Percentiles rank a stretch among this genome's conserved stretches.
phyloP scores from a whole-genome alignment of 2,797 vertebrate genomes.

The Malacoctenus gilli region DNA sequence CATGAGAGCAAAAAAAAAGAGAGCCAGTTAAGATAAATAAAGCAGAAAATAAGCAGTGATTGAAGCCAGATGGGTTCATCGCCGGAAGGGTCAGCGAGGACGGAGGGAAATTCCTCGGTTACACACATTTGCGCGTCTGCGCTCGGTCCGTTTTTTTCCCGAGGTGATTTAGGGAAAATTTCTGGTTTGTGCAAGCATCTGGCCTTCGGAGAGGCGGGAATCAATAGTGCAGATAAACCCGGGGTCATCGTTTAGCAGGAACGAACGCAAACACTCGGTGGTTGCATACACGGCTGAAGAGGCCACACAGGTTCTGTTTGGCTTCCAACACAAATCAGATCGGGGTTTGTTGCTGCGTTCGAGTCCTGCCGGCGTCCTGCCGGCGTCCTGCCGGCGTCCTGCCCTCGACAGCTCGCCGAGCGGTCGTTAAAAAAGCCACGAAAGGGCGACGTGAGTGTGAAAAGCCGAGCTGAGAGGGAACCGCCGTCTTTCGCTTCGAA shows the following conservation, averaged over 20 bases:
- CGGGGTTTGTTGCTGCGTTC: not conserved
- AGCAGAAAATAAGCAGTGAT: too few relatives aligned
- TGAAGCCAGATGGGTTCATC: too few relatives aligned
- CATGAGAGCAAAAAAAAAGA: too few relatives aligned
- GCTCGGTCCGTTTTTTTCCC: too few relatives aligned
- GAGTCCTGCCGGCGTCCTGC: not conserved
- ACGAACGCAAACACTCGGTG: too few relatives aligned
- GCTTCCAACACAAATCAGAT: conserved; percentile 3
- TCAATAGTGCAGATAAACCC: conserved; percentile 23
- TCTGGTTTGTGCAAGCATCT: too few relatives aligned
- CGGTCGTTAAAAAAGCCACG: conserved; percentile 1
- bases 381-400: not conserved
- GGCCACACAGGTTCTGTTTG: conserved; percentile 1
- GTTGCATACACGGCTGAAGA: conserved; percentile 13
- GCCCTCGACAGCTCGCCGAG: conserved; percentile 13
- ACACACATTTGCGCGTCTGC: too few relatives aligned
- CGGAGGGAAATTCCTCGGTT: too few relatives aligned
- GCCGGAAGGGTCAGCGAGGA: too few relatives aligned
- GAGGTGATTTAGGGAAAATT: too few relatives aligned
- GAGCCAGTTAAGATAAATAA: too few relatives aligned
- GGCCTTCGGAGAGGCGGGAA: conserved; percentile 17
- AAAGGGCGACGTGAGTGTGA: conserved; percentile 21
- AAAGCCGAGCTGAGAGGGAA: conserved; percentile 24
- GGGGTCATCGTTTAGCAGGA: conserved; percentile 1
- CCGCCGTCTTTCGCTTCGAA: conserved; percentile 10